Conservation (phyloP, 2,113 vertebrate species). For the Ploceus nigricollis region DNA sequence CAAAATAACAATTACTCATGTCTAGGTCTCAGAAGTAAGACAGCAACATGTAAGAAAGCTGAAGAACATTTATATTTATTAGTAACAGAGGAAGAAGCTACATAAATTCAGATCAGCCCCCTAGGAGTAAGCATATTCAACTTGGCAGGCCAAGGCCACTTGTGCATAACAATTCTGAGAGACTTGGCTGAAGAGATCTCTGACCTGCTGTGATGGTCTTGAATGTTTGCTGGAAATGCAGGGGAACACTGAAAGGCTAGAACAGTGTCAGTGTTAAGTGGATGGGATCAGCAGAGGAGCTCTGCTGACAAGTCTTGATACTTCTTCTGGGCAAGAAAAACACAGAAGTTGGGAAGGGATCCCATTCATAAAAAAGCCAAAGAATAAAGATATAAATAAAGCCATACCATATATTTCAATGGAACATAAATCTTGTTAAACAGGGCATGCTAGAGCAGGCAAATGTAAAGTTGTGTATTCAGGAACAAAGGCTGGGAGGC, state of each 20-base stretch:
- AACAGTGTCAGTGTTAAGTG: background rate
- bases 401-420: background rate
- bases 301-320: background rate
- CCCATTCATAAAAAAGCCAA: background rate
- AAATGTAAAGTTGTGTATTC: background rate
- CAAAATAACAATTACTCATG: background rate
- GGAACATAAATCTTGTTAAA: slow-evolving; percentile 2
- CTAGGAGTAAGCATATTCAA: slow-evolving; percentile 12
- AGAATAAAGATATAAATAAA: slow-evolving; percentile 25
- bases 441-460: background rate
- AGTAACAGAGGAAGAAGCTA: slow-evolving; percentile 24
- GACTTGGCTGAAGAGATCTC: slow-evolving; percentile 29
- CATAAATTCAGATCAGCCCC: slow-evolving; percentile 28
- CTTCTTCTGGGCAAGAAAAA: background rate
- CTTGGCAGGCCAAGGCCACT: slow-evolving; percentile 16
- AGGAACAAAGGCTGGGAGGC: background rate
- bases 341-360: background rate
- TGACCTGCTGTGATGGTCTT: slow-evolving; percentile 42
- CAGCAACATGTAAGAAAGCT: background rate
- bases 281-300: background rate
- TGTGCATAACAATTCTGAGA: background rate
- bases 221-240: background rate
- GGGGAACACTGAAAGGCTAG: background rate
- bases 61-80: slow-evolving; percentile 33
- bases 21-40: slow-evolving; percentile 11